Percentiles rank a stretch among this genome's conserved stretches.
These are phyloP conservation scores for Biston stratarius DNA, from an alignment of 2,888 invertebrate genomes.

Conservation along the genomic window DNA sequence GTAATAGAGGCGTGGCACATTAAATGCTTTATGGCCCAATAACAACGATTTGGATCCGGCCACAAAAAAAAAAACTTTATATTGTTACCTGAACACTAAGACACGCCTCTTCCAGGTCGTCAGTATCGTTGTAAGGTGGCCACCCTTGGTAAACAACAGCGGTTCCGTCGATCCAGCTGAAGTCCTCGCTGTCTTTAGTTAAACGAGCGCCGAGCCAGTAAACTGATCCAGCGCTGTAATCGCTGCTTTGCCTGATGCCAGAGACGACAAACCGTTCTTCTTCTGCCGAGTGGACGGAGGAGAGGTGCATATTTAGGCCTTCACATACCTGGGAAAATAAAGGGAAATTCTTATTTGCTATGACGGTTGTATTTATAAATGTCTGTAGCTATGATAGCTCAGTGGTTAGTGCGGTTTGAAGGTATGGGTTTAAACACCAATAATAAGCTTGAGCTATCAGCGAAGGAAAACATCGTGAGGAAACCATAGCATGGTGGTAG, in stretches of 20 bases:
- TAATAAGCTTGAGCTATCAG: too few species aligned
- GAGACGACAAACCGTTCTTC: conserved; percentile 90
- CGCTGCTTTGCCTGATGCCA: conserved; percentile 89
- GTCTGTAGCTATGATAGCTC: too few species aligned
- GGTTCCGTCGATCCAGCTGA: conserved; percentile 89
- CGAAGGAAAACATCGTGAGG: too few species aligned
- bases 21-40: too few species aligned
- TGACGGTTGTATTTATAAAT: too few species aligned
- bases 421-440: too few species aligned
- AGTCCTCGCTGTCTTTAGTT: conserved; percentile 49
- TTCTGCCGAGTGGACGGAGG: conserved; percentile 89
- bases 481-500: too few species aligned
- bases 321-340: conserved; percentile 86
- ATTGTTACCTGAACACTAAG: conserved; percentile 72
- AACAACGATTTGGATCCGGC: too few species aligned
- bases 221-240: conserved; percentile 90
- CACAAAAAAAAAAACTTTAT: too few species aligned
- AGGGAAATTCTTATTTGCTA: background rate
- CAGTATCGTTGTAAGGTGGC: conserved; percentile 86
- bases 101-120: conserved; percentile 68
- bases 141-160: conserved; percentile 88
- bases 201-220: conserved; percentile 91
- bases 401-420: too few species aligned
- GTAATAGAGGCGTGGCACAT: too few species aligned
- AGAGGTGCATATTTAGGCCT: conserved; percentile 90